A percentile compares a stretch with the other conserved stretches of the same genome.
Conservation (phyloP, 2,113 vertebrate species). For the Empidonax traillii region DNA sequence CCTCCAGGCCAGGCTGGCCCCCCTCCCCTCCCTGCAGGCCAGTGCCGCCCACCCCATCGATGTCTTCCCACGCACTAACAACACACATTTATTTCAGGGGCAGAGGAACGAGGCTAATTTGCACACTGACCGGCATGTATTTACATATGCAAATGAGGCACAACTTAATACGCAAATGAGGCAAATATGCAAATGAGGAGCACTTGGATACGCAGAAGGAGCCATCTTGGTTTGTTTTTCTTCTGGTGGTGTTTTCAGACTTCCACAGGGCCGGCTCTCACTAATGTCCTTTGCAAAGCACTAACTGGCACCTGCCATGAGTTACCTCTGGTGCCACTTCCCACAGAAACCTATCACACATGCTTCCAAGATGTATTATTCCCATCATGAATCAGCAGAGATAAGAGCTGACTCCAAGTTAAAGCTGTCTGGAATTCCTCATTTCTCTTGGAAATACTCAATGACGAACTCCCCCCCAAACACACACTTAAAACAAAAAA, state of each 20-base stretch:
- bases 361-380: not conserved
- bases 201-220: constrained; percentile 51
- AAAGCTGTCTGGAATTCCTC: constrained; percentile 40
- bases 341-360: not conserved
- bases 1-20: not conserved
- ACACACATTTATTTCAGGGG: not conserved
- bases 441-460: constrained; percentile 44
- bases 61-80: constrained; percentile 1
- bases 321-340: not conserved
- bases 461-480: not conserved
- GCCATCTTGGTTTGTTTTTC: constrained; percentile 3
- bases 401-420: not conserved
- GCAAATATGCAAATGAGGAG: constrained; percentile 55
- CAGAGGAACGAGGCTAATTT: constrained; percentile 56
- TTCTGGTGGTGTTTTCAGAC: not conserved
- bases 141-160: constrained; percentile 67
- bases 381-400: constrained; percentile 9
- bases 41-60: not conserved
- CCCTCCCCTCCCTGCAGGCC: not conserved
- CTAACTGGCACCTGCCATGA: not conserved
- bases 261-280: not conserved
- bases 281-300: not conserved
- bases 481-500: not conserved
- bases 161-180: constrained; percentile 53
- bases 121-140: constrained; percentile 70